Base-by-base conservation (phyloP, 2,888 invertebrate genomes). In the Sthenelais limicola region DNA sequence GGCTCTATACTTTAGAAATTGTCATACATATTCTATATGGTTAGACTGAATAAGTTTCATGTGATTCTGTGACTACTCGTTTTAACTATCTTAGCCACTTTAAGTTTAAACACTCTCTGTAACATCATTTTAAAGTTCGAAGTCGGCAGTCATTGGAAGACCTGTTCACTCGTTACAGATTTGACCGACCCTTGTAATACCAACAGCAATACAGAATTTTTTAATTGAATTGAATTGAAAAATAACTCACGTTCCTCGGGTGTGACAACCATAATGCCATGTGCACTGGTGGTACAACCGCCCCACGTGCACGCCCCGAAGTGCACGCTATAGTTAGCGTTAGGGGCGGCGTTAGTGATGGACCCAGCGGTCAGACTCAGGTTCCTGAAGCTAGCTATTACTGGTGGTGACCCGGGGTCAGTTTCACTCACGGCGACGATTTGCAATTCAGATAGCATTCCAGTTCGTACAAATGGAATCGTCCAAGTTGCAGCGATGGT, bases 281-380 rank as follows among this genome's bases (percentile, higher is more conserved):
- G 76, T 0, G 70, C 67, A 74, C 86, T 86, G 73, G 85, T 85
- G 0, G 84, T 84, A 77, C 87, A 87, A 1, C 87, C 87, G 2
- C 85, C 87, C 15, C 77, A 74, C 4, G 87, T 87, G 77, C 87
- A 87, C 7, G 86, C 87, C 32, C 79, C 76, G 49, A 87, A 76
- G 52, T 76, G 79, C 9, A 87, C 77, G 26, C 76, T 74, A 80
- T 87, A 87, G 71, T 79, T 78, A 5, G 85, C 86, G 76, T 80
- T 80, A 5, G 87, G 87, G 0, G 80, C 79, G 18, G 81, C 79
- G 2, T 30, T 24, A 3, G 62, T 62, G 49, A 71, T 71, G 30
- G 58, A 21, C 5, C 68, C 68, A 12, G 68, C 26, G 9, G 68
- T 68, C 32, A 15, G 21, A 5, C 33, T 52, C 24, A 68, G 7